Evolutionary conservation across 2,888 invertebrate genomes (phyloP), one percentile per base, ranked within the genome.

Genomic region (Callosobruchus maculatus): DNA sequence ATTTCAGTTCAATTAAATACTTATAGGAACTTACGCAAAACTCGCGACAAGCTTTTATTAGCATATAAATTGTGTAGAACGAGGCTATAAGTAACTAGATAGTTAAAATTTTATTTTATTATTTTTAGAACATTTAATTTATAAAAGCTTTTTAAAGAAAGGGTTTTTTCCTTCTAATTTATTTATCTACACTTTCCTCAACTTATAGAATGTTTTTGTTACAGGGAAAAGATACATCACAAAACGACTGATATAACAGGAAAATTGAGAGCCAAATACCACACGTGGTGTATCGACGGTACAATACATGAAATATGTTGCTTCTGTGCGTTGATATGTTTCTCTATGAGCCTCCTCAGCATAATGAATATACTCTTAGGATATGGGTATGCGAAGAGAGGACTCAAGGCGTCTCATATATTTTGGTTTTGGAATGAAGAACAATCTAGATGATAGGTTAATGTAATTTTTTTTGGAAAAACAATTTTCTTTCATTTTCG

Each of bases 311-410:
- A 85, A 74, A 78, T 85, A 31, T 85, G 82, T 74, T 82, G 81
- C 71, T 82, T 84, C 70, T 85, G 84, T 72, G 84, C 86, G 20
- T 72, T 87, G 66, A 74, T 86, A 70, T 87, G 86, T 80, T 87
- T 87, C 77, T 82, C 84, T 0, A 78, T 87, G 71, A 83, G 86
- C 76, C 74, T 86, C 30, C 82, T 87, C 20, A 82, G 82, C 7
- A 78, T 87, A 80, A 82, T 83, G 0, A 86, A 85, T 78, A 81
- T 86, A 71, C 78, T 86, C 73, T 78, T 86, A 26, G 86, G 86
- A 80, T 79, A 85, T 68, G 83, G 85, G 73, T 83, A 82, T 71
- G 75, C 81, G 4, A 82, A 80, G 75, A 76, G 80, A 74, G 82
- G 81, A 20, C 69, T 79, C 21, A 70, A 72, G 22, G 71, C 77